Percentiles rank a stretch among this genome's conserved stretches.
phyloP scores from a whole-genome alignment of 2,888 invertebrate species.

The Xestia ashworthii region DNA sequence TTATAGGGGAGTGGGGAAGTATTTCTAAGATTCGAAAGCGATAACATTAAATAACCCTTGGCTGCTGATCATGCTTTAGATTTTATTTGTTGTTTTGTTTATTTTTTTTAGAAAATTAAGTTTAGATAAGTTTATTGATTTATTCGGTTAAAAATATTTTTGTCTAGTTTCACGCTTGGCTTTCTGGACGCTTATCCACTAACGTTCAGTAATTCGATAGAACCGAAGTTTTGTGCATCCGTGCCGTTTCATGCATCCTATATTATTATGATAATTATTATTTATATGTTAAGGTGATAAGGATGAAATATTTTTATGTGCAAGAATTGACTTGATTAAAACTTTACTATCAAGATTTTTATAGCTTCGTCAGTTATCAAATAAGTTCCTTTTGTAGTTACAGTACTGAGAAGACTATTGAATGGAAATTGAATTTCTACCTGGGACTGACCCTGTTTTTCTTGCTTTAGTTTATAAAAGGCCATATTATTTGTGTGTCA shows the following conservation, averaged over 20 bases:
- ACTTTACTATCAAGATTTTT: neutral
- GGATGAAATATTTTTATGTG: neutral
- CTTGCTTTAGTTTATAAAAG: neutral
- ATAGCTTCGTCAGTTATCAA: neutral
- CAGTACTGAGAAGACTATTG: neutral
- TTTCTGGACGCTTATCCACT: neutral
- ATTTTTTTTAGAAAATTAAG: neutral
- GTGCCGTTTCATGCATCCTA: neutral
- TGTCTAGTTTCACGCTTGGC: neutral
- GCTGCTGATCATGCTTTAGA: neutral
- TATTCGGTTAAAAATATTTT: neutral
- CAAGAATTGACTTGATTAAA: neutral
- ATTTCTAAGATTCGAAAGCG: slow-evolving; percentile 4
- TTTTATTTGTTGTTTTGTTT: neutral
- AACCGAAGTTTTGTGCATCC: neutral
- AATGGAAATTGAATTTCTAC: neutral
- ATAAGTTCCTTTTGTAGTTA: neutral
- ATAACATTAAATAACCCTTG: neutral
- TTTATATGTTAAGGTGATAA: neutral
- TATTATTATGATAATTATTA: neutral
- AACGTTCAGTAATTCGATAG: neutral
- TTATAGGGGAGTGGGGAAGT: neutral
- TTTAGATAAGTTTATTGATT: neutral
- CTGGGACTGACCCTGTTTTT: neutral
- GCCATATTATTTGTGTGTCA: no score